These are phyloP conservation scores for Cantharis rufa DNA, from an alignment of 2,888 invertebrate species.

Conservation along the genomic window DNA sequence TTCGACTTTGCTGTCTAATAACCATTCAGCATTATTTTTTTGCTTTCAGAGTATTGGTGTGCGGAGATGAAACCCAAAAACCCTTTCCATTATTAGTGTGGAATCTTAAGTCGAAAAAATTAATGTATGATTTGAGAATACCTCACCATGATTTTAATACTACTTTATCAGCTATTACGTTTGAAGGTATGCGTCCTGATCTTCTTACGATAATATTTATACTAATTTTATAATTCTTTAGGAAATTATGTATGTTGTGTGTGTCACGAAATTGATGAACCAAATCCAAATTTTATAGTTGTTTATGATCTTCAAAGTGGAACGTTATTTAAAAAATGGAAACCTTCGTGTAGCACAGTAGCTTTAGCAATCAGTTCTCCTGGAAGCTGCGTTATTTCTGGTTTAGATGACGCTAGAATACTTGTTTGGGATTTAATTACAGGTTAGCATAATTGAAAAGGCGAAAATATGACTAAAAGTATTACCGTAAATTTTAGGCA, in stretches of 20 bases:
- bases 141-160: conserved; percentile 89
- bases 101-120: conserved; percentile 82
- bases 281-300: conserved; percentile 85
- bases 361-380: conserved; percentile 84
- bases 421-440: conserved; percentile 87
- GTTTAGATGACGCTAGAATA: conserved; percentile 79
- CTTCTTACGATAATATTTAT: not conserved
- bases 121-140: conserved; percentile 85
- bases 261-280: conserved; percentile 72
- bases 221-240: conserved; percentile 40
- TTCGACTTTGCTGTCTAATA: not conserved
- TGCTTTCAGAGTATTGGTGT: conserved; percentile 74
- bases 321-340: conserved; percentile 90
- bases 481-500: conserved; percentile 58
- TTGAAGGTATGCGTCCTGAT: conserved; percentile 64
- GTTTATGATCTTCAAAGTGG: conserved; percentile 90
- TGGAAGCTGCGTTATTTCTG: conserved; percentile 82
- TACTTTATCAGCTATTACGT: conserved; percentile 80
- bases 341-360: conserved; percentile 80
- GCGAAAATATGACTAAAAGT: not conserved
- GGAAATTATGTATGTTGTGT: conserved; percentile 75
- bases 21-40: not conserved
- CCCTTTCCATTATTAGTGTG: conserved; percentile 89
- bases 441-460: conserved; percentile 54
- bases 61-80: conserved; percentile 91